Conservation (phyloP, 2,888 invertebrate species). For the Temnothorax unifasciatus region DNA sequence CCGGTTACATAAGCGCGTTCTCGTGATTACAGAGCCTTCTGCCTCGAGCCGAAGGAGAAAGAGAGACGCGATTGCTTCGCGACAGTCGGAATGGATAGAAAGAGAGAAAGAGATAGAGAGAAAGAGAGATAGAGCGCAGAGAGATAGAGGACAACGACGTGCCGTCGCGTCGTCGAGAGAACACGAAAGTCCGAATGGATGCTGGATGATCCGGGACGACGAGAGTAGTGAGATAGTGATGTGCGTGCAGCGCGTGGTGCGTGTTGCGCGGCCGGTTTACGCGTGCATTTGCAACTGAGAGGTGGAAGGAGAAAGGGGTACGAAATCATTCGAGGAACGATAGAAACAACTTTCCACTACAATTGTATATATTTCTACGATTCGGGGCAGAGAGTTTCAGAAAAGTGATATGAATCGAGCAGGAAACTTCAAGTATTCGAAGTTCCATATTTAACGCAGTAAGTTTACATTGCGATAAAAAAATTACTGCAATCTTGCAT, state of each 20-base stretch:
- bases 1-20: conserved; percentile 43
- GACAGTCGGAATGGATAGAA: conserved; percentile 15
- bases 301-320: background rate
- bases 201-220: conserved; percentile 21
- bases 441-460: background rate
- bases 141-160: conserved; percentile 33
- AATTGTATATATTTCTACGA: background rate
- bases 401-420: background rate
- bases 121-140: conserved; percentile 20
- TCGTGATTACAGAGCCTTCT: conserved; percentile 39
- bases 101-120: background rate
- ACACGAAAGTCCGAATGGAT: conserved; percentile 18
- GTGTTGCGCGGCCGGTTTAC: background rate
- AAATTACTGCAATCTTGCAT: background rate
- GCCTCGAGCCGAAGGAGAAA: background rate
- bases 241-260: conserved; percentile 7
- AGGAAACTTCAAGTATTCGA: background rate
- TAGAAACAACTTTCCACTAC: too few species aligned
- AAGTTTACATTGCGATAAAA: background rate
- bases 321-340: background rate
- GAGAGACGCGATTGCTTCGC: background rate
- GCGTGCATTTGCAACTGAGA: background rate
- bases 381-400: background rate
- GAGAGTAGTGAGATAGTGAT: conserved; percentile 3
- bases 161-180: background rate